Base-by-base conservation (phyloP, 92 coral and sea anemone genomes). In the Porites cylindrica region DNA sequence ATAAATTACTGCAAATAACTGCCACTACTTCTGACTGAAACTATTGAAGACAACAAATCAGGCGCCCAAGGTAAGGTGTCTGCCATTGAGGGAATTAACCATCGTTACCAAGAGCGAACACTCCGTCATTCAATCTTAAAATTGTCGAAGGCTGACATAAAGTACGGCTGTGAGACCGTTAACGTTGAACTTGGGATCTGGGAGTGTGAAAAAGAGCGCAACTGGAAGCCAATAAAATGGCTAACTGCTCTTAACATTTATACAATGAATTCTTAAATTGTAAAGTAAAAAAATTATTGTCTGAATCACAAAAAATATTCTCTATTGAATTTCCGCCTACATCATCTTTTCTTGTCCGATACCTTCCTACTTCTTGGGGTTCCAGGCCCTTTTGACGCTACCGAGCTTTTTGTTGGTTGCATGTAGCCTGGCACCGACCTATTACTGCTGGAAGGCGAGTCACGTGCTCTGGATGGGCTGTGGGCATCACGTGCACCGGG, bases 371-470 rank as follows among this genome's bases (percentile, higher is more conserved):
- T 50, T 68, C 72, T 85, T 14, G 94, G 87, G 4, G 96, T 86
- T 50, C 92, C 83, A 67, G 94, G 85, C 38, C 91, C 90, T 65
- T 80, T 69, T 68, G 93, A 85, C 43, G 89, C 86, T 4, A 82
- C 82, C 11, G 94, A 93, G 64, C 98, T 95, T 47, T 72, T 89
- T 9, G 98, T 91, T 1, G 96, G 95, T 70, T 95, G 96, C 96
- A 93, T 89, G 76, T 93, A 93, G 80, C 95, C 92, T n/a, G 98
- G 96, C 9, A 76, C 85, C n/a, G 88, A 38, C 83, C 72, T 91
- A 54, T 62, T 59, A 43, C 90, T 90, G 69, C 86, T 53, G 38
- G 83, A 84, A 13, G 93, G 71, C 18, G 92, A 78, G 53, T 83
- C 88, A 38, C 90, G 85, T 10, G 85, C 21, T 78, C 93, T 92